Percentiles rank a stretch among this genome's conserved stretches.
phyloP scores from a whole-genome alignment of 2,888 invertebrate genomes.

The Limnephilus lunatus region DNA sequence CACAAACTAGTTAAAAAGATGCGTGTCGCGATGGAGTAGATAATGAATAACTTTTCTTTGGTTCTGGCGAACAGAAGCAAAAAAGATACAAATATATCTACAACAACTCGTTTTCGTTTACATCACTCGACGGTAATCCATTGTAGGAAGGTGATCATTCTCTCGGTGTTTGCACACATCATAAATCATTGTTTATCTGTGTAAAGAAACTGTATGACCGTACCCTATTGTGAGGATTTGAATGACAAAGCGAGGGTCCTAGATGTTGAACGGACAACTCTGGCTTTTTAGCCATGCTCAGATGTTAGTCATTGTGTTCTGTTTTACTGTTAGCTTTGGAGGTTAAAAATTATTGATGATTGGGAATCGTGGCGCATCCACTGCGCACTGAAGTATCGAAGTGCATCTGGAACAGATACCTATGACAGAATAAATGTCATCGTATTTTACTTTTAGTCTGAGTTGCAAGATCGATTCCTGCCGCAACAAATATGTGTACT shows the following conservation, averaged over 20 bases:
- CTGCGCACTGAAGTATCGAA: no score
- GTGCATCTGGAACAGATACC: no score
- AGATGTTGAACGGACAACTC: background rate
- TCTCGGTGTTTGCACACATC: constrained; percentile 64
- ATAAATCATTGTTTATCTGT: constrained; percentile 64
- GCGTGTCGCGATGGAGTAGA: constrained; percentile 29
- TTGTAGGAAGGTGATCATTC: constrained; percentile 49
- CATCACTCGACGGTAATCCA: constrained; percentile 27
- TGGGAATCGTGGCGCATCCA: background rate
- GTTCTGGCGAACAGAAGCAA: constrained; percentile 37
- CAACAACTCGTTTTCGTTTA: constrained; percentile 45
- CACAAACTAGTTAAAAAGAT: constrained; percentile 15
- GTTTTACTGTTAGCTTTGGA: background rate
- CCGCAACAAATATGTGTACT: no score
- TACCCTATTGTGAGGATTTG: constrained; percentile 57
- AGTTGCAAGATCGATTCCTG: no score
- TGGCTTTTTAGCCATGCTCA: background rate
- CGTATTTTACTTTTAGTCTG: no score
- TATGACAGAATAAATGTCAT: no score
- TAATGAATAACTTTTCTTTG: constrained; percentile 26
- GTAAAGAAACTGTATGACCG: constrained; percentile 53
- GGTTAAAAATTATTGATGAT: background rate
- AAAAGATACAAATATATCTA: constrained; percentile 5
- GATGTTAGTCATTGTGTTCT: constrained; percentile 1
- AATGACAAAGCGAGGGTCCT: constrained; percentile 57